Evolutionary conservation across 2,797 vertebrate species (phyloP).

Genomic region (Cheirogaleus major): DNA sequence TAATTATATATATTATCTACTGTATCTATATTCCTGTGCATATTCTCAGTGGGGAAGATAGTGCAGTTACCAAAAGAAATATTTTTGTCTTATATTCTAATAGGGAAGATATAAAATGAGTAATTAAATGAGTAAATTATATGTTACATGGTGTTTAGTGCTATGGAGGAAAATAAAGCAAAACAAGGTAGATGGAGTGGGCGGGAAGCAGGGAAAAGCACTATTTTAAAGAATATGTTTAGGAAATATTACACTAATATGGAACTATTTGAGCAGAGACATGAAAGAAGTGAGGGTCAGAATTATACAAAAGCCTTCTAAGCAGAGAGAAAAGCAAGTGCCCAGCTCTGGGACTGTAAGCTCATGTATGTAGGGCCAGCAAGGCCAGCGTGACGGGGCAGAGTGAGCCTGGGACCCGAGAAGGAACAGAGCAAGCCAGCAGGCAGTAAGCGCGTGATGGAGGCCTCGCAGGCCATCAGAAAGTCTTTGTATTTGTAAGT

Average conservation of each 20-base stretch:
- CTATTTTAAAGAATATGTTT: neutral
- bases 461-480: too few species aligned
- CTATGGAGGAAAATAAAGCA: neutral
- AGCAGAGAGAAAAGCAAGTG: neutral
- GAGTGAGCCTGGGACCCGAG: neutral
- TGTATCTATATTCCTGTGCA: neutral
- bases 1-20: neutral
- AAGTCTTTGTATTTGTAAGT: neutral
- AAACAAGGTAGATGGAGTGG: neutral
- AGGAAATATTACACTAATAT: neutral
- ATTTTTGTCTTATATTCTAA: neutral
- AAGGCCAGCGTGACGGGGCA: neutral
- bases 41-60: neutral
- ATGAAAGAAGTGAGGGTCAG: neutral
- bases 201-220: neutral
- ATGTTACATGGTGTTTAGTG: neutral
- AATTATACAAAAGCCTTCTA: neutral
- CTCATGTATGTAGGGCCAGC: neutral
- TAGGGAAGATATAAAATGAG: neutral
- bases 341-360: neutral
- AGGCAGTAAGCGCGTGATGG: too few species aligned
- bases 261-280: neutral
- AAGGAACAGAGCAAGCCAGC: neutral
- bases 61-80: neutral
- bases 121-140: conserved; percentile 13